Evolutionary conservation across 2,113 vertebrate species (phyloP).

Genomic region (Bombycilla garrulus): DNA sequence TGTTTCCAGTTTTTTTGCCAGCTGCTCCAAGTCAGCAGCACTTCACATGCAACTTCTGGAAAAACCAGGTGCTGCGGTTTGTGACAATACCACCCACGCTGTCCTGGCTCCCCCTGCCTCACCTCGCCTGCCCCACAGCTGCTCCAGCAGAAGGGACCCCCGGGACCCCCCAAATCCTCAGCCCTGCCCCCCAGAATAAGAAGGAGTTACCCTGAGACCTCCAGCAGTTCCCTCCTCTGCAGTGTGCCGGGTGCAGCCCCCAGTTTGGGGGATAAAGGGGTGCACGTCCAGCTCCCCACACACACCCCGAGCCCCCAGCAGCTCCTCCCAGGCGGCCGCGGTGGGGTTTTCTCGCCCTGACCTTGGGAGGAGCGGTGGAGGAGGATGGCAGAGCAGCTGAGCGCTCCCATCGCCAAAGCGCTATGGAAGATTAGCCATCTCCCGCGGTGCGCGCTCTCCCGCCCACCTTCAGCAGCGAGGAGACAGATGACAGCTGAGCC

Average conservation of each 20-base stretch:
- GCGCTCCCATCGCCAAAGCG: not conserved
- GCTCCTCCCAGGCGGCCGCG: accelerated
- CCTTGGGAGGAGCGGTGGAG: not conserved
- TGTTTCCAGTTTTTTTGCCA: constrained; percentile 1
- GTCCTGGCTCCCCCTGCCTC: not conserved
- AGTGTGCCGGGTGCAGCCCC: accelerated
- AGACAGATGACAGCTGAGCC: constrained; percentile 42
- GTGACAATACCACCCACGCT: not conserved
- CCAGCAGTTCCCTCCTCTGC: not conserved
- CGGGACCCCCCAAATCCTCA: accelerated
- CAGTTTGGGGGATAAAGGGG: not conserved
- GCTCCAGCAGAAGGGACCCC: not conserved
- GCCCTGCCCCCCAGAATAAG: not conserved
- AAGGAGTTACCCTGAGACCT: not conserved
- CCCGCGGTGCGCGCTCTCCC: not conserved
- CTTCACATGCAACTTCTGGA: not conserved
- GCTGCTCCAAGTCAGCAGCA: constrained; percentile 8
- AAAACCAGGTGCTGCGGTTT: not conserved
- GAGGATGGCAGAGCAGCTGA: not conserved
- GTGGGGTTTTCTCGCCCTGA: not conserved
- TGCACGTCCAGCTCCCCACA: not conserved
- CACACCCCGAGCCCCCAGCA: not conserved
- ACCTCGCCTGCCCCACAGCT: not conserved
- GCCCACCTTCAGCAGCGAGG: constrained; percentile 36
- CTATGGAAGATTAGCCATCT: constrained; percentile 14